Evolutionary conservation across 2,113 vertebrate species (phyloP).

Genomic region (Struthio camelus): DNA sequence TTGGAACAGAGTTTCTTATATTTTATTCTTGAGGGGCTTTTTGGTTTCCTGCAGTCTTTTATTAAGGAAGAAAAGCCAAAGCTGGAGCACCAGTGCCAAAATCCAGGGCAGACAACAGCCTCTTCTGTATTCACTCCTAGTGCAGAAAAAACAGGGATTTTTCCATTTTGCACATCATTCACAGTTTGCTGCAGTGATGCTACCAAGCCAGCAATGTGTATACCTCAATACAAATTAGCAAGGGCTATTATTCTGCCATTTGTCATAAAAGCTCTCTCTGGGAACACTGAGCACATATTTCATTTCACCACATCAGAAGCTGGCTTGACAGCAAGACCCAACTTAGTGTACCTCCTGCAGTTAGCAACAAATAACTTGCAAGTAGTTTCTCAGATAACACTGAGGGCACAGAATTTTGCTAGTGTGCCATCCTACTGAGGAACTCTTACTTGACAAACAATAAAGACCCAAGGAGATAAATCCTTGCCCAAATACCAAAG

Average conservation of each 20-base stretch:
- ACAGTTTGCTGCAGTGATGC: neutral
- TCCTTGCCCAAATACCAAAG: neutral
- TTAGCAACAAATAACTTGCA: neutral
- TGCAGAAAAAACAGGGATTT: neutral
- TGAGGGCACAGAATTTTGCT: neutral
- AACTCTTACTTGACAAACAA: neutral
- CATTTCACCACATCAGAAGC: neutral
- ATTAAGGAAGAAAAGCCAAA: neutral
- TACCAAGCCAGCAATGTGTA: neutral
- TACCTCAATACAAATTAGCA: constrained; percentile 21
- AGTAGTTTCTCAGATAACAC: neutral
- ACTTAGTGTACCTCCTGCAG: neutral
- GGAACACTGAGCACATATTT: constrained; percentile 5
- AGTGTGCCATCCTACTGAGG: neutral
- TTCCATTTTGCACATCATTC: constrained; percentile 6
- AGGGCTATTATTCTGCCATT: neutral
- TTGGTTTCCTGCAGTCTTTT: neutral
- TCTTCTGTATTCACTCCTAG: neutral
- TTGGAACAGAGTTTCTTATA: neutral
- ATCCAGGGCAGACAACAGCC: neutral
- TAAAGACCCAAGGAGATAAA: neutral
- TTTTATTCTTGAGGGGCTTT: neutral
- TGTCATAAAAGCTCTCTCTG: neutral
- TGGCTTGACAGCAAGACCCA: neutral
- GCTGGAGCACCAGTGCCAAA: neutral